Evolutionary conservation across 2,797 vertebrate species (phyloP), one percentile per base, ranked within the genome.

Genomic region (Coilia nasus): DNA sequence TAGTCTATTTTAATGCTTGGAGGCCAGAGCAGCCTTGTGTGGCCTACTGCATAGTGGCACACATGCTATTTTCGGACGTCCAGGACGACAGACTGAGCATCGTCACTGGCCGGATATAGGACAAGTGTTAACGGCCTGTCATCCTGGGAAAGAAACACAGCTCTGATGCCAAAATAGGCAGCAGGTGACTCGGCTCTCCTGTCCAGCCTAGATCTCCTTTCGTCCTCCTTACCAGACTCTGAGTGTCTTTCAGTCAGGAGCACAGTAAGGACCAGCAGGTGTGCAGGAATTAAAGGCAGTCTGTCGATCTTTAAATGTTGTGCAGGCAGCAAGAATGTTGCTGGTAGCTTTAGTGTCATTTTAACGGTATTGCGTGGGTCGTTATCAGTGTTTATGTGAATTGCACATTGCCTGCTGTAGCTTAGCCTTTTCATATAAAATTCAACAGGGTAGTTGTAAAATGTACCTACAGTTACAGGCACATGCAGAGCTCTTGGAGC

Each of bases 41-140:
- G 31, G 71, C 71, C 17, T 44, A 78, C 87, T 91, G 92, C 91
- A 41, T 50, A 56, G 78, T 54, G 59, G 83, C 67, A 85, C 85
- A 82, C 35, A n/a, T 80, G 87, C 92, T 94, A 94, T 94, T 94
- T 93, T 89, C 83, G 90, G 90, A 81, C 21, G 9, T 90, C 88
- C 85, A 84, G 87, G 87, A 86, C 84, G 86, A 91, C 84, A 88
- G 89, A 90, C 90, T 85, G 90, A 83, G 88, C 85, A 88, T 92
- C 91, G 83, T 23, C 62, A 82, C 64, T 86, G 14, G 85, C 87
- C 17, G 1, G 35, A 91, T 90, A 91, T 90, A 67, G 90, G 89
- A 89, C 87, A 83, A 84, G 86, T 89, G 88, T 91, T 90, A 90
- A 90, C 84, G 89, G 83, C n/a, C 59, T 85, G 71, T 78, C 71